Percentiles rank a stretch among this genome's conserved stretches.
Evolutionary conservation across 1,140 invertebrate genomes (phyloP).

Genomic region (Triops cancriformis): DNA sequence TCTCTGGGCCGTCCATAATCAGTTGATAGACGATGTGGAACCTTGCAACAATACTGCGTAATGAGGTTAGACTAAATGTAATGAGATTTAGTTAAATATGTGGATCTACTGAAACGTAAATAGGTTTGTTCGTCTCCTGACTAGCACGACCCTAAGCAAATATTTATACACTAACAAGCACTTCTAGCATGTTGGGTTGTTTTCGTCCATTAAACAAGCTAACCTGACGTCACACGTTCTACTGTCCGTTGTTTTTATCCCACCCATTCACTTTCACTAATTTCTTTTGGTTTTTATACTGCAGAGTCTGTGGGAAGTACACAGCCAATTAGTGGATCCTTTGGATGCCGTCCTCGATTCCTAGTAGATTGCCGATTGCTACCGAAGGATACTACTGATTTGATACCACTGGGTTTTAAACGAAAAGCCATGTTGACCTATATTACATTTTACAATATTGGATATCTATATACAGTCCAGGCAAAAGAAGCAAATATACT

Average conservation of each 20-base stretch:
- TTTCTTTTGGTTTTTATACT: constrained; percentile 34
- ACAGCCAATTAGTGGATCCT: constrained; percentile 41
- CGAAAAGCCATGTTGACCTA: constrained; percentile 4
- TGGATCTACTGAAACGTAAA: neutral
- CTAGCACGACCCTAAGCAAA: neutral
- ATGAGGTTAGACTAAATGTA: neutral
- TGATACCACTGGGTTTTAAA: neutral
- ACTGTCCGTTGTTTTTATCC: neutral
- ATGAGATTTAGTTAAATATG: neutral
- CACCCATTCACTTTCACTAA: neutral
- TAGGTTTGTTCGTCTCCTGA: neutral
- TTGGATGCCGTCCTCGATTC: neutral
- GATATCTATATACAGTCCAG: constrained; percentile 5
- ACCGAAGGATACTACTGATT: neutral
- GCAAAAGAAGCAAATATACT: constrained; percentile 12
- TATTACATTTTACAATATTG: constrained; percentile 2
- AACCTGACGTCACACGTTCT: neutral
- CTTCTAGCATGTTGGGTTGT: neutral
- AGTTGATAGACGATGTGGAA: constrained; percentile 51
- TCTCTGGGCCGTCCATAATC: constrained; percentile 60
- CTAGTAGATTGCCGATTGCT: neutral
- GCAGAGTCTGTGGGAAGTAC: constrained; percentile 44
- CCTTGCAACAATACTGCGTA: neutral
- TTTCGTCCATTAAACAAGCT: neutral
- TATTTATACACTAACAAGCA: constrained; percentile 14